Base-by-base conservation (phyloP, 2,113 vertebrate species). In the Heterotis niloticus region DNA sequence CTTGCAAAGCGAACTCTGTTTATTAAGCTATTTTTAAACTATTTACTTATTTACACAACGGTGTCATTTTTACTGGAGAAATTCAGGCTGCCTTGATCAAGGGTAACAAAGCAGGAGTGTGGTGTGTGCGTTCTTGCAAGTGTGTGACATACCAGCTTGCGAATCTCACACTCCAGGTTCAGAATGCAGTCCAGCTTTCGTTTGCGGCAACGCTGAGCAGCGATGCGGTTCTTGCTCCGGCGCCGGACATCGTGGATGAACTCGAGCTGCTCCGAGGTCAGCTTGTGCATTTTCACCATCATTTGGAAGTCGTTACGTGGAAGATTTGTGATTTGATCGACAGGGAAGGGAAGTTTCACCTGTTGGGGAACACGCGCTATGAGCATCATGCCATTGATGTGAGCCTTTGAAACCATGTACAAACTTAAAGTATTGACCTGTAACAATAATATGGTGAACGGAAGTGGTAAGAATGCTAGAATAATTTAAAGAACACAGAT, bases 271-370 rank as follows among this genome's bases (percentile, higher is more conserved):
- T 99, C 98, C 81, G 98, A 96, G 89, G 94, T 96, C 90, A 99
- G 91, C 89, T 98, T 99, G 96, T 99, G 97, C 96, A 98, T 98
- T 93, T 98, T 99, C 86, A 99, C 95, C 95, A 99, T 96, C 96
- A 98, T 98, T 92, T 99, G 98, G 94, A 99, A 99, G 90, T 99
- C 98, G 59, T 99, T 99, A 88, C 98, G 92, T 91, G 98, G 97
- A 94, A 99, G 96, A 94, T 99, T 98, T 85, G 97, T 99, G 95
- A 99, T 98, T 94, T 98, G 96, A 96, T 99, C 96, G 71, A 99
- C 95, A 78, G 98, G 98, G 89, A 99, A 99, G 83, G 98, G 98
- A 89, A 99, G 96, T 89, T 98, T 98, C 86, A 99, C 96, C 98
- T 99, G 90, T 62, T 90, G 88, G 64, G 87, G 84, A 82, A 84